Percentiles rank a stretch among this genome's conserved stretches.
Evolutionary conservation across 2,797 vertebrate species (phyloP).

Genomic region (Heliangelus exortis): DNA sequence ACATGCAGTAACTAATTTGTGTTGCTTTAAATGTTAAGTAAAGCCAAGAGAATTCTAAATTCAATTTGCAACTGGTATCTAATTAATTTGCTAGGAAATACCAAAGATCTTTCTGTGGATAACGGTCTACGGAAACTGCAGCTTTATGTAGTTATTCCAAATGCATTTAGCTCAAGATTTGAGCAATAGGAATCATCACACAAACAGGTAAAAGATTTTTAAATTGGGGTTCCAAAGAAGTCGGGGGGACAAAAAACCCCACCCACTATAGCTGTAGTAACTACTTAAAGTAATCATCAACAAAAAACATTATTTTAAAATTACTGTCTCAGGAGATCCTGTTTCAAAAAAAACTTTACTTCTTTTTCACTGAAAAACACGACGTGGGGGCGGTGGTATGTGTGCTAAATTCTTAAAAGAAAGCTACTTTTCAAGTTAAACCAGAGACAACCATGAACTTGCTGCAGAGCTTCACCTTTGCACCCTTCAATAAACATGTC

Average conservation of each 20-base stretch:
- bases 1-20: background rate
- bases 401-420: background rate
- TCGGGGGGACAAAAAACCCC: rapidly evolving
- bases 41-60: background rate
- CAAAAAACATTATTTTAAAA: background rate
- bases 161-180: background rate
- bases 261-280: background rate
- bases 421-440: background rate
- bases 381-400: rapidly evolving
- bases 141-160: conserved; percentile 6
- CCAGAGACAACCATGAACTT: background rate
- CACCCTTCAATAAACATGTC: background rate
- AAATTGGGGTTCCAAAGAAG: background rate
- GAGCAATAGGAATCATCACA: background rate
- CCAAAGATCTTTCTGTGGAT: background rate
- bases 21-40: background rate
- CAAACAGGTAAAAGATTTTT: background rate
- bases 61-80: background rate
- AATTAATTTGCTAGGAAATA: background rate
- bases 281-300: background rate
- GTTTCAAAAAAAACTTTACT: background rate
- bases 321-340: background rate
- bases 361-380: background rate
- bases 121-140: background rate
- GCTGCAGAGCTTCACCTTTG: background rate